A percentile compares a stretch with the other conserved stretches of the same genome.
Evolutionary conservation across 2,797 vertebrate genomes (phyloP).

Genomic region (Trichosurus vulpecula): DNA sequence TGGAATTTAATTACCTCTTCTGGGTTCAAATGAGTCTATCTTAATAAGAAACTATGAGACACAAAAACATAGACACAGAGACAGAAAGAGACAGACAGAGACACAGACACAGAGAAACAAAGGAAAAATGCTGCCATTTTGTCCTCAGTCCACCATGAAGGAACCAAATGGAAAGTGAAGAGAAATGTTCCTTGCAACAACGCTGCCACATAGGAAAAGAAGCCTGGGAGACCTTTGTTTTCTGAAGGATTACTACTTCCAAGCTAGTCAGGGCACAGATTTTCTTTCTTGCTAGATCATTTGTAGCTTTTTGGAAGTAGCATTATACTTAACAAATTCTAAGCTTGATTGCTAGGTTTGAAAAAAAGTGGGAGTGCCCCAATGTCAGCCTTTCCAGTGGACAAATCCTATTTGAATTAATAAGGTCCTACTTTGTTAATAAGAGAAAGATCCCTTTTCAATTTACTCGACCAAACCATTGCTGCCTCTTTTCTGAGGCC

Average conservation of each 20-base stretch:
- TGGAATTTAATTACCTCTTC: not conserved
- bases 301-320: not conserved
- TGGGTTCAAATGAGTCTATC: not conserved
- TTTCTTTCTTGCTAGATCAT: not conserved
- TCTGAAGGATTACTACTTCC: not conserved
- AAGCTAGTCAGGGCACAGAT: not conserved
- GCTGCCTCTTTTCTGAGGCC: not conserved
- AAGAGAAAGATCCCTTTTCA: not conserved
- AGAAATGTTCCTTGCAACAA: not conserved
- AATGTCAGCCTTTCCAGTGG: not conserved
- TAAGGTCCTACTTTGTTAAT: not conserved
- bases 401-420: not conserved
- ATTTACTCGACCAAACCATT: not conserved
- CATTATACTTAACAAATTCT: not conserved
- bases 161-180: not conserved
- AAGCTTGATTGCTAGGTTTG: not conserved
- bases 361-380: not conserved
- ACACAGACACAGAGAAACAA: not conserved
- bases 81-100: not conserved
- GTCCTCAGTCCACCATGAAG: not conserved
- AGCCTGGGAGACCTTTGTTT: not conserved
- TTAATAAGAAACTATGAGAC: not conserved
- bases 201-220: not conserved
- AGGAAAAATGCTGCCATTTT: not conserved
- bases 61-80: not conserved